Conservation (phyloP, 2,888 invertebrate species). For the Hypolimnas misippus region DNA sequence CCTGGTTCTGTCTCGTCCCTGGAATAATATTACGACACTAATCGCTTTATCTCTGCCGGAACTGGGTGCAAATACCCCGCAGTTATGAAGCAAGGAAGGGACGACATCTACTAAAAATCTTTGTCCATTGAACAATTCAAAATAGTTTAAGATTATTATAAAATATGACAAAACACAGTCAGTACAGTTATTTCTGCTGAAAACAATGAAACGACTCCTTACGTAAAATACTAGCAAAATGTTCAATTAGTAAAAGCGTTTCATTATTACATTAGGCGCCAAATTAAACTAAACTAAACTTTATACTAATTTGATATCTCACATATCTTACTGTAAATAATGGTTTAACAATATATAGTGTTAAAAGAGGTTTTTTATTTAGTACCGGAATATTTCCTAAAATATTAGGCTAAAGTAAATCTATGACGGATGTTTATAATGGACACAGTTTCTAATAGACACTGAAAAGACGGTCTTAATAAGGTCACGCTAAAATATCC, state of each 20-base stretch:
- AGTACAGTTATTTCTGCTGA: too few relatives aligned
- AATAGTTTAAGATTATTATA: background rate
- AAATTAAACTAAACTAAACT: too few relatives aligned
- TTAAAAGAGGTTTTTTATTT: too few relatives aligned
- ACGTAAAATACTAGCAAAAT: background rate
- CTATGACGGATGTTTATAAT: background rate
- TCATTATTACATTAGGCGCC: background rate
- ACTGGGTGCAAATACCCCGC: constrained; percentile 31
- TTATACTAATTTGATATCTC: background rate
- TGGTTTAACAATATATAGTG: too few relatives aligned
- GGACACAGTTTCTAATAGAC: constrained; percentile 27
- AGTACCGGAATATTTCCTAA: too few relatives aligned
- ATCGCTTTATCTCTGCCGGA: constrained; percentile 48
- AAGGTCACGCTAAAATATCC: constrained; percentile 16
- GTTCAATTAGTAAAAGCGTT: background rate
- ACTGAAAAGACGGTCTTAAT: constrained; percentile 24
- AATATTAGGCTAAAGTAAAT: too few relatives aligned
- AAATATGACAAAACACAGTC: background rate
- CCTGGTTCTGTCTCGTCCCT: constrained; percentile 24
- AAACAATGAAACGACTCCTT: background rate
- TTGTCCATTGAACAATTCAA: constrained; percentile 17
- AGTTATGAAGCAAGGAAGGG: constrained; percentile 26
- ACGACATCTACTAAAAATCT: constrained; percentile 7
- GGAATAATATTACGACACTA: constrained; percentile 50
- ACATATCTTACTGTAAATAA: too few relatives aligned